These are phyloP conservation scores for Selenia dentaria DNA, from an alignment of 2,888 invertebrate genomes.

Conservation along the genomic window DNA sequence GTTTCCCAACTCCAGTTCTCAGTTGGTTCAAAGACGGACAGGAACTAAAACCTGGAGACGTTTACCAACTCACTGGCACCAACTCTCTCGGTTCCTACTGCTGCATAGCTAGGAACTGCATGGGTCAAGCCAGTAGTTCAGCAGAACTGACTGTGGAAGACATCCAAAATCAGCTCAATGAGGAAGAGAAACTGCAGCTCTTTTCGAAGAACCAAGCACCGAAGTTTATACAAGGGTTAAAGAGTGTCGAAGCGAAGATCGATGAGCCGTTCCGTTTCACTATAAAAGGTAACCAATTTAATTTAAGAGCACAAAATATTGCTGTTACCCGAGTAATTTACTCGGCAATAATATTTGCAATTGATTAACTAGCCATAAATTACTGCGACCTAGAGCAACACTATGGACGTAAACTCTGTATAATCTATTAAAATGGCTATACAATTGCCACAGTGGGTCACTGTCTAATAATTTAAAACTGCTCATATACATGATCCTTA, in stretches of 20 bases:
- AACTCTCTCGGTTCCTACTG: constrained; percentile 95
- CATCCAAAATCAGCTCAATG: constrained; percentile 94
- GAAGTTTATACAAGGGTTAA: constrained; percentile 91
- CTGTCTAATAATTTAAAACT: too few relatives aligned
- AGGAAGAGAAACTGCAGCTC: constrained; percentile 92
- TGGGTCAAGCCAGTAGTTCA: constrained; percentile 94
- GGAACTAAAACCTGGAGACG: constrained; percentile 95
- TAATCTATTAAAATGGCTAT: too few relatives aligned
- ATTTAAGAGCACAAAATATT: too few relatives aligned
- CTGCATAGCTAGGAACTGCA: constrained; percentile 94
- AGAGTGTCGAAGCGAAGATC: constrained; percentile 92
- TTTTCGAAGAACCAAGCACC: constrained; percentile 92
- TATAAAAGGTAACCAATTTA: constrained; percentile 86
- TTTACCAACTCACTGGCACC: constrained; percentile 95
- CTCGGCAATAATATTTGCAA: too few relatives aligned
- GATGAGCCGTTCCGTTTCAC: constrained; percentile 92
- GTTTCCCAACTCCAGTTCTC: constrained; percentile 94
- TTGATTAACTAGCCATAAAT: too few relatives aligned
- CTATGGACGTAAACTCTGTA: too few relatives aligned
- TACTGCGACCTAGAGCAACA: too few relatives aligned
- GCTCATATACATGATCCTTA: too few relatives aligned
- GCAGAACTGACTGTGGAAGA: constrained; percentile 96
- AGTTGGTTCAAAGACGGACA: constrained; percentile 97
- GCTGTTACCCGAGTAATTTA: too few relatives aligned
- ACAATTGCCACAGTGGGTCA: too few relatives aligned